Base-by-base conservation (phyloP, 2,113 vertebrate genomes). In the Penelope pileata region DNA sequence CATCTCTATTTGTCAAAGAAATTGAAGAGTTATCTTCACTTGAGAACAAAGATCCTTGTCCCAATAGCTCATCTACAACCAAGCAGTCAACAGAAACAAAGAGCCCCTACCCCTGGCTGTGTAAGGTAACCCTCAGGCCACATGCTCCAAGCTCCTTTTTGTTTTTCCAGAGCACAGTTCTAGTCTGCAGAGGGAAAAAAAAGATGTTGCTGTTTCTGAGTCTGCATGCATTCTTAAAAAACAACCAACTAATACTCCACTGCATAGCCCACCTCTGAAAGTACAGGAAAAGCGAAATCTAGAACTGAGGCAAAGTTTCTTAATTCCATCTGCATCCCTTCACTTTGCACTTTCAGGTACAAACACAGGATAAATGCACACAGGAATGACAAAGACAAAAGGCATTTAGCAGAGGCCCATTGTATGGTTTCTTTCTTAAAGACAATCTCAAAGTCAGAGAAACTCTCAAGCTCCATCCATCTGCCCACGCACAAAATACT, bases 71-170 rank as follows among this genome's bases (percentile, higher is more conserved):
- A 77, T 56, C 36, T 47, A 2, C 0, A 1, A 30, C 73, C 73
- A 47, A 79, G 48, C 54, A 82, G 86, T 78, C 77, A 92, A 84
- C 26, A 96, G 43, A 93, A 86, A 84, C 62, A 83, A 12, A 0
- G 3, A 93, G 26, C 72, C 67, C 90, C 85, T 95, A 95, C 93
- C 93, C 77, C 56, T 47, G 68, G 70, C 89, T 96, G 75, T 51
- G 93, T 30, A 92, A 68, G 45, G 74, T 72, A 92, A 54, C 92
- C 93, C 78, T 87, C 93, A 87, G 85, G 87, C 90, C 87, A 80
- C 94, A 91, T 93, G 68, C 95, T 92, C 94, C 85, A 94, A 79
- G 50, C 50, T 90, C 70, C 82, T 83, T 85, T 83, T 90, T 42
- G 68, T 87, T 94, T 76, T 92, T 93, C 87, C 91, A 95, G 67